Percentiles rank a stretch among this genome's conserved stretches.
phyloP scores from a whole-genome alignment of 1,140 invertebrate species.

The Teleogryllus occipitalis region DNA sequence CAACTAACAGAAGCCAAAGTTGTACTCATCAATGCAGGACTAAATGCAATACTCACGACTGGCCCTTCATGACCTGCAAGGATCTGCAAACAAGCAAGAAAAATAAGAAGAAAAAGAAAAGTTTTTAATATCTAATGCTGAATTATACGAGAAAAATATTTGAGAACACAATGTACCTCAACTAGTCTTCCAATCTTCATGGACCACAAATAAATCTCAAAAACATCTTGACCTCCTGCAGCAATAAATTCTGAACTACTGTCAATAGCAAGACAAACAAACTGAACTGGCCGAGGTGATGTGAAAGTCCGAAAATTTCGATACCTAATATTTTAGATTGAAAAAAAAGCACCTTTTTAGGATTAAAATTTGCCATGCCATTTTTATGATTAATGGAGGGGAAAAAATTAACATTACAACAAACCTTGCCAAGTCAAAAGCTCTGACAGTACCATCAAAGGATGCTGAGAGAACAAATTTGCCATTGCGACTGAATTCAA shows the following conservation, averaged over 20 bases:
- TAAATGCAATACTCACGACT: slow-evolving; percentile 74
- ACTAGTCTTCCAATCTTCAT: slow-evolving; percentile 82
- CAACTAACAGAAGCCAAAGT: slow-evolving; percentile 81
- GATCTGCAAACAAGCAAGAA: slow-evolving; percentile 43
- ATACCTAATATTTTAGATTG: slow-evolving; percentile 52
- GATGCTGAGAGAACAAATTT: slow-evolving; percentile 88
- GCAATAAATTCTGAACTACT: slow-evolving; percentile 82
- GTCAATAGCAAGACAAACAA: slow-evolving; percentile 85
- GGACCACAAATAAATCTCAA: slow-evolving; percentile 94
- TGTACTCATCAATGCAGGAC: slow-evolving; percentile 58
- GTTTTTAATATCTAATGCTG: too few relatives aligned
- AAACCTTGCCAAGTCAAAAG: slow-evolving; percentile 81
- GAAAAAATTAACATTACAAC: not conserved
- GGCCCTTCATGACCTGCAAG: slow-evolving; percentile 89
- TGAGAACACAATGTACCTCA: slow-evolving; percentile 49
- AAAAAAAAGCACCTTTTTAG: too few relatives aligned
- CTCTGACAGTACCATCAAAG: slow-evolving; percentile 89
- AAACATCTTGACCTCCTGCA: slow-evolving; percentile 86
- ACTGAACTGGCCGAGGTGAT: slow-evolving; percentile 81
- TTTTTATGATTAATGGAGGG: too few relatives aligned
- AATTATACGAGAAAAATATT: not conserved
- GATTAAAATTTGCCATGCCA: too few relatives aligned
- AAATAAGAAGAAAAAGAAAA: not conserved
- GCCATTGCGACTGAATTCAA: slow-evolving; percentile 81
- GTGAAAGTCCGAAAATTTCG: slow-evolving; percentile 95